Evolutionary conservation across 2,797 vertebrate species (phyloP).

Genomic region (Thripadectes ignobilis): DNA sequence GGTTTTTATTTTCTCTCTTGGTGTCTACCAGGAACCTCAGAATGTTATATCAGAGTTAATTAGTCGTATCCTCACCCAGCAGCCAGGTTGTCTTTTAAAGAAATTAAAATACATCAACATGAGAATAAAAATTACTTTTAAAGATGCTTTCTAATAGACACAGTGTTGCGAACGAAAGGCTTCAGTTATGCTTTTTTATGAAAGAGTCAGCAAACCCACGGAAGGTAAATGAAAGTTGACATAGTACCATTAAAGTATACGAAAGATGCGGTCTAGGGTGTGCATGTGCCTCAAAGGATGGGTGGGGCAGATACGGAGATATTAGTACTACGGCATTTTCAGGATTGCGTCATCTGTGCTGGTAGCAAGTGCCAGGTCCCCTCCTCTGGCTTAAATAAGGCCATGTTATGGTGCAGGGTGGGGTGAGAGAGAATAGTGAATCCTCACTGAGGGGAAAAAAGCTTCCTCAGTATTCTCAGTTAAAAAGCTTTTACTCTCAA

Average conservation of each 20-base stretch:
- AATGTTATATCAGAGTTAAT: background rate
- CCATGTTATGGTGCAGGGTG: conserved; percentile 55
- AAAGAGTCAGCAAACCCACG: conserved; percentile 55
- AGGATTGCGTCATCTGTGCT: conserved; percentile 47
- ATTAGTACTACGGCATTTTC: conserved; percentile 47
- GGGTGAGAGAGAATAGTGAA: conserved; percentile 47
- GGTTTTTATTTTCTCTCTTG: background rate
- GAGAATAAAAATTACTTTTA: background rate
- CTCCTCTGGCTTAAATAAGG: conserved; percentile 37
- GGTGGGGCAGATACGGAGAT: conserved; percentile 44
- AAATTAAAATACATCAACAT: background rate
- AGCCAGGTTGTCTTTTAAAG: background rate
- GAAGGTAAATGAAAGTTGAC: conserved; percentile 72
- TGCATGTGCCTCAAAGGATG: conserved; percentile 43
- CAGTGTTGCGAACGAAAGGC: background rate
- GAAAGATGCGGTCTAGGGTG: conserved; percentile 54
- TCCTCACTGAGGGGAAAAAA: background rate
- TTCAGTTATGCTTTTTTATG: conserved; percentile 20
- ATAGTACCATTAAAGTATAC: conserved; percentile 37
- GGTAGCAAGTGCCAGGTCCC: conserved; percentile 7
- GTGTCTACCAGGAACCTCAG: background rate
- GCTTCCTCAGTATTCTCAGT: conserved; percentile 68
- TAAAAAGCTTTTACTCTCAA: conserved; percentile 74
- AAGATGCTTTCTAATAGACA: background rate
- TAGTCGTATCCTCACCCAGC: background rate